These are phyloP conservation scores for Stenchaetothrips biformis DNA, from an alignment of 2,888 invertebrate species.

Conservation along the genomic window DNA sequence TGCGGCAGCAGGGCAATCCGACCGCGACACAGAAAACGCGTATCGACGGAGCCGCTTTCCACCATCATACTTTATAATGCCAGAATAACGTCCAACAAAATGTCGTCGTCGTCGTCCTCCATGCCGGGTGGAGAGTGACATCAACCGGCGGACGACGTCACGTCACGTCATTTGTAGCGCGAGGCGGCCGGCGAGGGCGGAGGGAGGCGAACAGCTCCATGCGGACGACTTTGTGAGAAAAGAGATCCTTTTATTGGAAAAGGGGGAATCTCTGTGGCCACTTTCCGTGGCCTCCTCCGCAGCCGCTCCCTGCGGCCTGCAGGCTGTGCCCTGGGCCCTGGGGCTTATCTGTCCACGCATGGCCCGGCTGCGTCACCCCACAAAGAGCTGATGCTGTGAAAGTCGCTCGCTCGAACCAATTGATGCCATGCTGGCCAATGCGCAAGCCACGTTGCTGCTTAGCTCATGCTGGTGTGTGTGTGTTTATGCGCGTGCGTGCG, in stretches of 20 bases:
- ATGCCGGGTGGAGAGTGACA: background rate
- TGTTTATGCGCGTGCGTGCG: background rate
- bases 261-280: background rate
- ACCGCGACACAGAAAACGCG: no score
- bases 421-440: background rate
- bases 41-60: background rate
- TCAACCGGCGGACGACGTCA: background rate
- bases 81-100: conserved; percentile 15
- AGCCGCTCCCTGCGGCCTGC: background rate
- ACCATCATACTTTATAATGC: conserved; percentile 18
- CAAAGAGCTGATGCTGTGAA: conserved; percentile 23
- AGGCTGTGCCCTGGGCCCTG: background rate
- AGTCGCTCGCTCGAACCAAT: conserved; percentile 22
- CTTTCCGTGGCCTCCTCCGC: background rate
- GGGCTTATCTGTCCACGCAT: conserved; percentile 19
- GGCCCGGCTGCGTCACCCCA: background rate
- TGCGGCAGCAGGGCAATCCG: no score
- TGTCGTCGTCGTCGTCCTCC: background rate
- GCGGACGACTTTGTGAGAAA: background rate
- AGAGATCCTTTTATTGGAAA: no score
- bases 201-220: background rate
- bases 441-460: background rate
- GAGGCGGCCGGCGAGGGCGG: background rate
- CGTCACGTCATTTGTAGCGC: background rate
- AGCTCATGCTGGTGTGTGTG: background rate